A percentile compares a stretch with the other conserved stretches of the same genome.
Conservation (phyloP, 2,797 vertebrate species). For the Chiroxiphia lanceolata region DNA sequence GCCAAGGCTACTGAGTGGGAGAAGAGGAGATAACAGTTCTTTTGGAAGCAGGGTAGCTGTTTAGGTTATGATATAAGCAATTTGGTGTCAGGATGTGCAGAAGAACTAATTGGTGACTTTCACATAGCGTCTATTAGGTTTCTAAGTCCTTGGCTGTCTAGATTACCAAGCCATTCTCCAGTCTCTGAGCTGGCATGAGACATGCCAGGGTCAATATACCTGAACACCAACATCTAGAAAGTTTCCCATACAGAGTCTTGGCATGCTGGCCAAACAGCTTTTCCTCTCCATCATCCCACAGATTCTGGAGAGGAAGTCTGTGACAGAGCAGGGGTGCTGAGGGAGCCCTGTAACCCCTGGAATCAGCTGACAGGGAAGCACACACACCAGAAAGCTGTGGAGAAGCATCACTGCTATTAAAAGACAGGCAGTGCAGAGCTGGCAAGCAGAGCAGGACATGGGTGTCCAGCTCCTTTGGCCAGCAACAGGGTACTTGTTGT, state of each 20-base stretch:
- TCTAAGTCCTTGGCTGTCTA: neutral
- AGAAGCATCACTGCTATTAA: neutral
- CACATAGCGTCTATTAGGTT: neutral
- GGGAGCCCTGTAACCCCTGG: neutral
- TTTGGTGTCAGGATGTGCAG: neutral
- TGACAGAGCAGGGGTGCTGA: neutral
- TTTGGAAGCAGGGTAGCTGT: neutral
- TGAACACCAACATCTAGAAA: neutral
- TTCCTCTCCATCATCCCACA: neutral
- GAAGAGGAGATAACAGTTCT: neutral
- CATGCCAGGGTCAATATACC: accelerated
- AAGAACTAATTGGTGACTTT: neutral
- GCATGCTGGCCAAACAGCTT: neutral
- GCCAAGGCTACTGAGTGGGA: neutral
- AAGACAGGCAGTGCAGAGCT: accelerated
- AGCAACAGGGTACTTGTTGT: neutral
- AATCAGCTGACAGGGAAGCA: neutral
- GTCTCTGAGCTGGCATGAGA: neutral
- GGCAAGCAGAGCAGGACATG: neutral
- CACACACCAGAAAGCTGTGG: neutral
- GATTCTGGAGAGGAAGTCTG: neutral
- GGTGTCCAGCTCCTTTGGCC: neutral
- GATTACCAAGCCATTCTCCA: neutral
- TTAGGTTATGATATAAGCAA: neutral
- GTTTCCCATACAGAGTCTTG: neutral